phyloP scores from a whole-genome alignment of 1,140 invertebrate genomes.

The Bombyx mandarina region DNA sequence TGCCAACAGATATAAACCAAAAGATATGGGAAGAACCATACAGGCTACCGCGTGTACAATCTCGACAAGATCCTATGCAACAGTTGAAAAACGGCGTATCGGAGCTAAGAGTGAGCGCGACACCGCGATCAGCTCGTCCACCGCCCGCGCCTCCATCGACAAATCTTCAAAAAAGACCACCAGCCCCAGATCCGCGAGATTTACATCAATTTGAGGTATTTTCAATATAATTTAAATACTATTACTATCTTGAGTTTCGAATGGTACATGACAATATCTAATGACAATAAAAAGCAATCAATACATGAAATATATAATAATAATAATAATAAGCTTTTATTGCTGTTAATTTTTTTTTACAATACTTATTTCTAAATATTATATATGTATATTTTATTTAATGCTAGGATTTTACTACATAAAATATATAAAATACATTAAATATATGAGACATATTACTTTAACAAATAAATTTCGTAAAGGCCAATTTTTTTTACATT shows the following conservation, averaged over 20 bases:
- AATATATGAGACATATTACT: background rate
- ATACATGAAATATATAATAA: background rate
- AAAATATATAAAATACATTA: background rate
- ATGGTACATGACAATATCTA: too few relatives aligned
- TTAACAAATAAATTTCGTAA: too few relatives aligned
- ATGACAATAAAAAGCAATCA: too few relatives aligned
- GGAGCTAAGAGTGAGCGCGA: conserved; percentile 52
- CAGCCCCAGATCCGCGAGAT: conserved; percentile 61
- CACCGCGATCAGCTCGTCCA: conserved; percentile 40
- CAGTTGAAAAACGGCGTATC: conserved; percentile 51
- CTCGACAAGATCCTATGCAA: conserved; percentile 49
- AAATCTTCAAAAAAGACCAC: conserved; percentile 37
- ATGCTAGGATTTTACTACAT: too few relatives aligned
- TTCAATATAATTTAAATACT: background rate
- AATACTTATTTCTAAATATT: too few relatives aligned
- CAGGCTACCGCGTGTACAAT: conserved; percentile 47
- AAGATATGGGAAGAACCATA: conserved; percentile 59
- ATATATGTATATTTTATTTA: too few relatives aligned
- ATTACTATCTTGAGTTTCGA: too few relatives aligned
- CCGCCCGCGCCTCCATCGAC: conserved; percentile 43
- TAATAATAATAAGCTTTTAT: too few relatives aligned
- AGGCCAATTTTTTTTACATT: too few relatives aligned
- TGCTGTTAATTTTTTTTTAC: too few relatives aligned
- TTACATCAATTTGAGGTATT: conserved; percentile 62
- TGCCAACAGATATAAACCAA: conserved; percentile 36